Evolutionary conservation across 1,140 invertebrate genomes (phyloP).

Genomic region (Eueides isabella): DNA sequence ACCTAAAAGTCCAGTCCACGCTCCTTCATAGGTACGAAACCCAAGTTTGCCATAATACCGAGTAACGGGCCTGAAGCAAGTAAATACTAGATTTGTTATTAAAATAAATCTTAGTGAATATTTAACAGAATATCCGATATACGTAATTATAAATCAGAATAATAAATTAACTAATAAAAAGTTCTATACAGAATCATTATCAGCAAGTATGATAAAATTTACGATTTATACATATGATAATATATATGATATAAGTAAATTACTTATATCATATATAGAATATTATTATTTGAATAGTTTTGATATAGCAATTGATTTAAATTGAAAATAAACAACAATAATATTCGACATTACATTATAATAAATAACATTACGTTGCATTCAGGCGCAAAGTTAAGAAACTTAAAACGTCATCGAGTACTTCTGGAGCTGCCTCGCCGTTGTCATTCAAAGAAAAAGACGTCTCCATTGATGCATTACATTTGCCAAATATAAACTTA

Average conservation of each 20-base stretch:
- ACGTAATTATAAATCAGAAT: no score
- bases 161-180: neutral
- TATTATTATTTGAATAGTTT: neutral
- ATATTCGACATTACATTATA: neutral
- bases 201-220: neutral
- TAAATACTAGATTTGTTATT: slow-evolving; percentile 9
- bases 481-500: slow-evolving; percentile 66
- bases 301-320: neutral
- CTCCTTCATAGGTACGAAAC: slow-evolving; percentile 81
- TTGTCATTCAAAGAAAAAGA: slow-evolving; percentile 55
- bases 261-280: no score
- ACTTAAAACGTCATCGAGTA: slow-evolving; percentile 69
- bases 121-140: no score
- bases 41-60: slow-evolving; percentile 82
- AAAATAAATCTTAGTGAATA: no score
- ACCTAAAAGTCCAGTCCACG: slow-evolving; percentile 84
- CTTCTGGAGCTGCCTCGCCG: slow-evolving; percentile 48
- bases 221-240: neutral
- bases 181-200: no score
- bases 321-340: no score
- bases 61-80: slow-evolving; percentile 72
- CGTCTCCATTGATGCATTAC: slow-evolving; percentile 59
- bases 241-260: no score
- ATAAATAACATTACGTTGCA: slow-evolving; percentile 59
- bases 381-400: slow-evolving; percentile 69